A percentile compares a stretch with the other conserved stretches of the same genome.
Conservation (phyloP, 2,113 vertebrate species). For the Rhinoderma darwinii region DNA sequence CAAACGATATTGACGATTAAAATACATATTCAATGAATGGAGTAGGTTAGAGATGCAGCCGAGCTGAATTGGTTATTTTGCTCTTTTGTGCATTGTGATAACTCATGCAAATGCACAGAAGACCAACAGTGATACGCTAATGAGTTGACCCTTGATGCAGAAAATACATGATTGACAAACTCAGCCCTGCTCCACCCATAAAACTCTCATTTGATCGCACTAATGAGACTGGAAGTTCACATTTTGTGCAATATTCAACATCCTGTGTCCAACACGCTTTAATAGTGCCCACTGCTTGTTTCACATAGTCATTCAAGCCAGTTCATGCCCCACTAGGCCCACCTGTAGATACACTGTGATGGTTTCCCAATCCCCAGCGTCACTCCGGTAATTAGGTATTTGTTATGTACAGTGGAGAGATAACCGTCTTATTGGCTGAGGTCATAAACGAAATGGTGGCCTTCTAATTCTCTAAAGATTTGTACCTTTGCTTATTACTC, state of each 20-base stretch:
- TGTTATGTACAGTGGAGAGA: neutral
- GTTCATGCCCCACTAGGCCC: neutral
- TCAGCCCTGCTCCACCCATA: neutral
- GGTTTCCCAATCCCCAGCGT: neutral
- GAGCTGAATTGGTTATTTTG: neutral
- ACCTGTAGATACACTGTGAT: neutral
- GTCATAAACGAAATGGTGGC: neutral
- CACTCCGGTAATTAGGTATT: neutral
- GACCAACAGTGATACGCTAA: neutral
- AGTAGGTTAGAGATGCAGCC: neutral
- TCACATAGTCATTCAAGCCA: neutral
- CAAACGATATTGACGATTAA: neutral
- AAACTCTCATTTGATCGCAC: neutral
- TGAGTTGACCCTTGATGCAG: neutral
- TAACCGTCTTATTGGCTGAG: neutral
- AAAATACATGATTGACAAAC: neutral
- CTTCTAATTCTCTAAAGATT: neutral
- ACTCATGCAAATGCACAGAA: neutral
- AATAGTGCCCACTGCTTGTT: neutral
- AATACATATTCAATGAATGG: neutral
- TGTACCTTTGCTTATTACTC: neutral
- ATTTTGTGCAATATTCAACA: neutral
- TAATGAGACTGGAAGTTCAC: no score
- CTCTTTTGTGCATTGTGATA: neutral
- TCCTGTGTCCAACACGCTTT: neutral